Conservation (phyloP, 2,888 invertebrate species). For the Drosophila cognata region DNA sequence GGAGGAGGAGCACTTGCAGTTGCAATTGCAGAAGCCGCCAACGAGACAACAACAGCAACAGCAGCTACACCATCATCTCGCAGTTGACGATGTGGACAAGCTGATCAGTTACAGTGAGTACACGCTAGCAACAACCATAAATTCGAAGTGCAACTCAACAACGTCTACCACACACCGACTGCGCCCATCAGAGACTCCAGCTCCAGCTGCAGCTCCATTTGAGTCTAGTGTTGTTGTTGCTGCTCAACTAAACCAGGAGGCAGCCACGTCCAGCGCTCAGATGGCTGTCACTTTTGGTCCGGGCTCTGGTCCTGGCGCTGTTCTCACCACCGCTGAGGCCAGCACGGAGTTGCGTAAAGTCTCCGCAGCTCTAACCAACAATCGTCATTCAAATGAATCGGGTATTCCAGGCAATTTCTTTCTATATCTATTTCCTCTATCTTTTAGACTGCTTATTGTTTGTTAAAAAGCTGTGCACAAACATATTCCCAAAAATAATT, state of each 20-base stretch:
- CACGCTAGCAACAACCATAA: constrained; percentile 12
- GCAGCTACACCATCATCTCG: constrained; percentile 55
- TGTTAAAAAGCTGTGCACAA: background rate
- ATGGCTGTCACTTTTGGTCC: constrained; percentile 5
- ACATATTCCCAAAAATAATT: background rate
- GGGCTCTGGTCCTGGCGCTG: constrained; percentile 8
- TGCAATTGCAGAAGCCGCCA: constrained; percentile 37
- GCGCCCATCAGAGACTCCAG: constrained; percentile 37
- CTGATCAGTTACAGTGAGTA: constrained; percentile 81
- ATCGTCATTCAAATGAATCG: constrained; percentile 85
- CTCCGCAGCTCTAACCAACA: constrained; percentile 70
- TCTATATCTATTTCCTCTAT: background rate
- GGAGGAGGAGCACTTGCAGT: constrained; percentile 87
- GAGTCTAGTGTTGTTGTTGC: constrained; percentile 19
- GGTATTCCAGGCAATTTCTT: constrained; percentile 72
- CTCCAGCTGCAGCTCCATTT: constrained; percentile 14
- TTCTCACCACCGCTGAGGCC: constrained; percentile 33
- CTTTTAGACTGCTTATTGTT: constrained; percentile 10
- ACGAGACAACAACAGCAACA: constrained; percentile 37
- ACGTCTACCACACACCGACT: constrained; percentile 17
- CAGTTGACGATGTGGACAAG: constrained; percentile 81
- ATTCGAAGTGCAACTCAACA: constrained; percentile 24
- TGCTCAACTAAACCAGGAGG: constrained; percentile 26
- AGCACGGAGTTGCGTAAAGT: constrained; percentile 83
- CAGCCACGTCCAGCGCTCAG: constrained; percentile 28